Conservation (phyloP, 2,888 invertebrate species). For the Melolontha melolontha region DNA sequence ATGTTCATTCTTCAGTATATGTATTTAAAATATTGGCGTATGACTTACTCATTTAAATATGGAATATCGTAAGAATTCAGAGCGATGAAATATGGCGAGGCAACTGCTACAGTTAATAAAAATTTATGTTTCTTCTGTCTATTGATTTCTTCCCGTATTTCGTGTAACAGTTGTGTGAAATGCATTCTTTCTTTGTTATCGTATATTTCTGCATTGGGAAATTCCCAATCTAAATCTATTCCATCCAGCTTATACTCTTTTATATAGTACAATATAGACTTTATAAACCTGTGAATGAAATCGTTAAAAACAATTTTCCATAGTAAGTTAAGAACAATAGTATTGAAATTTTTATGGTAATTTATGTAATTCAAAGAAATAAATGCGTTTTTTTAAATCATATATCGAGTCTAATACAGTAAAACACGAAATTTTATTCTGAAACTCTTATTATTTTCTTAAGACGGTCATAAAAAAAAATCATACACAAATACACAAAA, state of each 20-base stretch:
- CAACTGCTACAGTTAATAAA: constrained; percentile 82
- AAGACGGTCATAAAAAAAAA: too few relatives aligned
- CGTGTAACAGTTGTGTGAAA: constrained; percentile 79
- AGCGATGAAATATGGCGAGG: constrained; percentile 81
- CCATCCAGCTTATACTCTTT: constrained; percentile 74
- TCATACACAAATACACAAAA: too few relatives aligned
- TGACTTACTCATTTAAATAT: constrained; percentile 77
- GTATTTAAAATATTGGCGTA: background rate
- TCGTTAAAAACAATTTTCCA: too few relatives aligned
- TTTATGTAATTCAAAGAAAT: too few relatives aligned
- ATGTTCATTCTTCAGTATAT: constrained; percentile 37
- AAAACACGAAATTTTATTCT: too few relatives aligned
- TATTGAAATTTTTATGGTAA: too few relatives aligned
- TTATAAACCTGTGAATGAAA: constrained; percentile 65
- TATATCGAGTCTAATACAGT: too few relatives aligned
- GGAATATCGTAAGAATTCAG: constrained; percentile 82
- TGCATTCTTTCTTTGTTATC: constrained; percentile 74
- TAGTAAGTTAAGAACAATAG: too few relatives aligned
- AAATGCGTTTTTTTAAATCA: too few relatives aligned
- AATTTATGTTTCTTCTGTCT: constrained; percentile 70
- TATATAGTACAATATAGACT: constrained; percentile 67
- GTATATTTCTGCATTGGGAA: constrained; percentile 74
- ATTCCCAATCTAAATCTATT: constrained; percentile 89
- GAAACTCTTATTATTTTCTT: too few relatives aligned
- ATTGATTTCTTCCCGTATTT: constrained; percentile 77